Base-by-base conservation (phyloP, 1,140 invertebrate species). In the Bombus sibiricus region DNA sequence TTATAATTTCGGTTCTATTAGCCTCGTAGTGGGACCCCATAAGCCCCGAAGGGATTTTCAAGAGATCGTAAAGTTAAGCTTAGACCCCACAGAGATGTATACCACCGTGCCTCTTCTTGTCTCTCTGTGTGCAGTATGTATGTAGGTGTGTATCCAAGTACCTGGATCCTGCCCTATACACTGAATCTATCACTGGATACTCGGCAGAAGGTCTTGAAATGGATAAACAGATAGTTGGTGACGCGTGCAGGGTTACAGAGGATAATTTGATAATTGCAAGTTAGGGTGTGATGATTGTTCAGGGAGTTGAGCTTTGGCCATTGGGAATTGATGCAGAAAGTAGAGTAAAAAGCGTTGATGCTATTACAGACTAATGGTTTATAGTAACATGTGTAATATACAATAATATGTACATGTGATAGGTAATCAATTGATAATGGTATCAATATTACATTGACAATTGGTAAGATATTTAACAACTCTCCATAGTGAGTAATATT, bases 1-100 rank as follows among this genome's bases (percentile, higher is more conserved):
- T 95, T 95, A 95, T 95, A 95, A 95, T 95, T 95, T 95, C 89
- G 92, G 93, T 92, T 94, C 94, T 95, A 95, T 95, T 95, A 94
- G 93, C 86, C 88, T 87, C 86, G 80, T 83, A 87, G 88, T 68
- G 89, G 86, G 85, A 87, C 90, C 75, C 75, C 89, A 89, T 92
- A 91, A 92, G 90, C 90, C 91, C 89, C 79, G 87, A 81, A 91
- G 91, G 93, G 93, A 92, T 93, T 94, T 53, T 93, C 87, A 76
- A 92, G 91, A 94, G 93, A 94, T 94, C 93, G 93, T 94, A 94
- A 94, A 94, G 93, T 94, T 94, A 94, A 94, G 93, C 92, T 87
- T 66, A 89, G 91, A 93, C 92, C 92, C 89, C 92, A 91, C 88
- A 89, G 86, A 92, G 88, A 39, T 77, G 34, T 66, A n/a, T 64